Evolutionary conservation across 2,797 vertebrate genomes (phyloP), one percentile per base, ranked within the genome.

Genomic region (Anguilla marmorata): DNA sequence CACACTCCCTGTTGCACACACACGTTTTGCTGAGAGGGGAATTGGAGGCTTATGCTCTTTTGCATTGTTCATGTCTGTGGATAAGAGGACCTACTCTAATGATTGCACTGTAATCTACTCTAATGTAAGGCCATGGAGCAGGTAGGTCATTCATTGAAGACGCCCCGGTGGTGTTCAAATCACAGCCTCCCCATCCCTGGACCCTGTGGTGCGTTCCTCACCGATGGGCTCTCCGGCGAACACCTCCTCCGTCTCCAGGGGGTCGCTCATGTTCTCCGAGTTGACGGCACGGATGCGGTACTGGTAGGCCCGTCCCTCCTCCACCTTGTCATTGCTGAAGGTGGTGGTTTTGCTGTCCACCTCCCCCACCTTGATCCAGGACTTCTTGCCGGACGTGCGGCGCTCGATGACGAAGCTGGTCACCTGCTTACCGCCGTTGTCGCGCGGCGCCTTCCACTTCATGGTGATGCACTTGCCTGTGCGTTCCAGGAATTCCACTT

Each of bases 371-470:
- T 93, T 93, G 90, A 90, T 91, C 95, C 92, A 95, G 3, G 90
- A 90, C 85, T 93, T 96, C 90, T 96, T 94, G 8, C 94, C 92
- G 1, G 91, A 92, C 58, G 90, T 21, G 0, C 85, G 93, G 27
- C 80, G 85, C 87, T 96, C 92, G 24, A 95, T 91, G 85, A 93
- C 41, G 41, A 96, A 95, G 74, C 91, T 90, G 86, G 91, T 96
- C 88, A 96, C 91, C 37, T 93, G 93, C 21, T 90, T 88, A 9
- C 93, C 92, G 2, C 95, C 92, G 0, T 93, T 93, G 90, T 96
- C 94, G 30, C 92, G 93, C 0, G 93, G 94, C 21, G 94, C 93
- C 91, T 96, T 96, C 94, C 94, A 95, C 89, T 94, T 94, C 91
- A 95, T 94, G 92, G 92, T 93, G 87, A 95, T 93, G 84, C 91